phyloP scores from a whole-genome alignment of 2,797 vertebrate species.

The Phalloptychus januarius region DNA sequence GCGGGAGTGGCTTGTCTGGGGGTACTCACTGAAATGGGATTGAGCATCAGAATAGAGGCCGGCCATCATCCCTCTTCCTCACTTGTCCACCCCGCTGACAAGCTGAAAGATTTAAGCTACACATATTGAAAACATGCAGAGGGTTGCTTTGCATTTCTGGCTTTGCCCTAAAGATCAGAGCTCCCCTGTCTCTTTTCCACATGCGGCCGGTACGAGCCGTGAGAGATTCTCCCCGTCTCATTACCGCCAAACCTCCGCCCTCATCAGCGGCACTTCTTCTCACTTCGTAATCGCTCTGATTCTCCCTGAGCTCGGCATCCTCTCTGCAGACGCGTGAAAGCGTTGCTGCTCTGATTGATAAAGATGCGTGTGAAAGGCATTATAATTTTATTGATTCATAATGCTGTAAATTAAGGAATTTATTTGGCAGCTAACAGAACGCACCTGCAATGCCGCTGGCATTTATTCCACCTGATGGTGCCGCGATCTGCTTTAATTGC shows the following conservation, averaged over 20 bases:
- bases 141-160: constrained; percentile 50
- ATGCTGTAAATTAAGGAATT: constrained; percentile 99
- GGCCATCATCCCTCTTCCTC: constrained; percentile 77
- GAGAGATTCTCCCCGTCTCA: constrained; percentile 44
- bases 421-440: constrained; percentile 96
- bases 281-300: constrained; percentile 37
- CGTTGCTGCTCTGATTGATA: constrained; percentile 85
- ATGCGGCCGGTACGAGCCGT: constrained; percentile 12
- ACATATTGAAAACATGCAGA: constrained; percentile 58
- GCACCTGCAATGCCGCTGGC: constrained; percentile 88
- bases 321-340: constrained; percentile 54
- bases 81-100: constrained; percentile 76
- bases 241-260: constrained; percentile 59
- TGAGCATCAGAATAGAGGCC: constrained; percentile 77
- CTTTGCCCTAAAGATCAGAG: constrained; percentile 23
- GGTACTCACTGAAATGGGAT: constrained; percentile 82
- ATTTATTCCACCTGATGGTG: constrained; percentile 90
- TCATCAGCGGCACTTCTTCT: constrained; percentile 52
- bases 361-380: constrained; percentile 94
- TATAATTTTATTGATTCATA: constrained; percentile 99
- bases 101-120: constrained; percentile 72
- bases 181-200: constrained; percentile 8
- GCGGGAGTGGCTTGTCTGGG: constrained; percentile 76
- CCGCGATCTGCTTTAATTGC: constrained; percentile 96
- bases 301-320: constrained; percentile 25